phyloP scores from a whole-genome alignment of 1,140 invertebrate species.

The Sminthurinus signatus region DNA sequence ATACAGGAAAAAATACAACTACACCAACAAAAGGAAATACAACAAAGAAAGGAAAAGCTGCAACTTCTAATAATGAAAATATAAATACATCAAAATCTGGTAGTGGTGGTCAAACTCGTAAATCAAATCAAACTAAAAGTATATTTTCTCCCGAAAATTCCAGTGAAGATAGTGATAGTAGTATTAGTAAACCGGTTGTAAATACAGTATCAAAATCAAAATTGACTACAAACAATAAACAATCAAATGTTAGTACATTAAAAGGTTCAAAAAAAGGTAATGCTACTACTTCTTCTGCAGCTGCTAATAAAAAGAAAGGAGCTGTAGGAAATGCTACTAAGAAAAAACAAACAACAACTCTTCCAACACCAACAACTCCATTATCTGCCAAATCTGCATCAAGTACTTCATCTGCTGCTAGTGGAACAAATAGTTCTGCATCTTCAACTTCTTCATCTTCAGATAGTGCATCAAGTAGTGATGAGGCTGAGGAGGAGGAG shows the following conservation, averaged over 20 bases:
- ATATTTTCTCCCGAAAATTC: constrained; percentile 36
- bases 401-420: constrained; percentile 24
- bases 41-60: constrained; percentile 2
- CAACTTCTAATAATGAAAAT: no score
- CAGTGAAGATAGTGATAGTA: constrained; percentile 22
- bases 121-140: constrained; percentile 23
- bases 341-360: not conserved
- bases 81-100: no score
- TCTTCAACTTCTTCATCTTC: constrained; percentile 24
- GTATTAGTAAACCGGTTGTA: not conserved
- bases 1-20: constrained; percentile 4
- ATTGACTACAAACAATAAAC: no score
- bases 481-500: constrained; percentile 20
- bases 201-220: no score
- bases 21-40: not conserved
- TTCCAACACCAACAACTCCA: not conserved
- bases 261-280: no score
- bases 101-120: no score
- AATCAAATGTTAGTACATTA: no score
- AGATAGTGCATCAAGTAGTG: constrained; percentile 27
- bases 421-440: constrained; percentile 17
- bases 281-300: not conserved
- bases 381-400: constrained; percentile 2
- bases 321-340: no score
- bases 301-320: constrained; percentile 2